Evolutionary conservation across 2,797 vertebrate genomes (phyloP), one percentile per base, ranked within the genome.

Genomic region (Knipowitschia caucasica): DNA sequence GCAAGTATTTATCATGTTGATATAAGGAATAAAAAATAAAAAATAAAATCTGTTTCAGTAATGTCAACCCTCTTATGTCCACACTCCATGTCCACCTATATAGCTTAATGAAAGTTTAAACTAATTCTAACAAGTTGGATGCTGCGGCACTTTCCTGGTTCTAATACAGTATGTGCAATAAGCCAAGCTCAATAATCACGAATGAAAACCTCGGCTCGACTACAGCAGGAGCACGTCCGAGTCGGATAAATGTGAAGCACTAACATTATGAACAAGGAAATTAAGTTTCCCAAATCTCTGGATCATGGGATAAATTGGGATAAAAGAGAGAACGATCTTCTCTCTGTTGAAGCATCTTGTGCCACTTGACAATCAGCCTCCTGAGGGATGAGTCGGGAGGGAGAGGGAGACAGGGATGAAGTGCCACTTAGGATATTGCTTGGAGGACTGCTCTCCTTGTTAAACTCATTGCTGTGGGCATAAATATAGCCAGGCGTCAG

Each of bases 361-460:
- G 64, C 65, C 71, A 76, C 80, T 84, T 82, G 64, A 84, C 75
- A 85, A 85, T 85, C 77, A 83, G 78, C 54, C 74, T 81, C 76
- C 77, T 61, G 67, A 71, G 77, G 79, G 54, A 65, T 38, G 75
- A 49, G 50, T 63, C 53, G 43, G 20, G 55, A n/a, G 44, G 71
- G 44, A 71, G 60, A 75, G 72, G 72, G 59, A 83, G 79, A 75
- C 78, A 71, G 75, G 75, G 82, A 84, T 81, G 85, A 82, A 88
- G 83, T 83, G 84, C 73, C 87, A 88, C 89, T 91, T 87, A 88
- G 81, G 82, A 88, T 86, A 89, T 87, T 86, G 84, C 86, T 81
- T 86, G 70, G 75, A 81, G 87, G 80, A 78, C 76, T 75, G 73
- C 84, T 83, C 71, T 75, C 64, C 86, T 86, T 82, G 84, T 87